Evolutionary conservation across 2,888 invertebrate genomes (phyloP).

Genomic region (Trissoscelio sp.): DNA sequence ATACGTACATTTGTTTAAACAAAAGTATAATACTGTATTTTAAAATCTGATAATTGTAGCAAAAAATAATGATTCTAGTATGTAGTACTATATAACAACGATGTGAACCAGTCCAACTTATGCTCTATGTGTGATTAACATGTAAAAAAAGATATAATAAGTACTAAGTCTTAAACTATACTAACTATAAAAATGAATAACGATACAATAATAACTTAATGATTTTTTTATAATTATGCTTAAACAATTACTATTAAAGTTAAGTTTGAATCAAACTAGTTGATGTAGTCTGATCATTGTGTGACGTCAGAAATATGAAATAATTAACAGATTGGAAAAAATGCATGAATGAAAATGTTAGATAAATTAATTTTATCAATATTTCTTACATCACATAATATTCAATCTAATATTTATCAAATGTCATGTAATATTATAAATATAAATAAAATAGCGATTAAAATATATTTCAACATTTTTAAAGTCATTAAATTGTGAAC

Average conservation of each 20-base stretch:
- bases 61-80: slow-evolving; percentile 11
- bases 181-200: neutral
- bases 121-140: slow-evolving; percentile 13
- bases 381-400: slow-evolving; percentile 17
- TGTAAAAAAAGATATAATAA: slow-evolving; percentile 11
- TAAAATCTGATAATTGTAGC: slow-evolving; percentile 10
- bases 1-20: slow-evolving; percentile 24
- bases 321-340: neutral
- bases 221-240: too few relatives aligned
- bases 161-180: slow-evolving; percentile 15
- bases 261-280: neutral
- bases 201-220: too few relatives aligned
- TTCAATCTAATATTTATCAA: too few relatives aligned
- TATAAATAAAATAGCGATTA: too few relatives aligned
- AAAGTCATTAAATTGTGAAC: too few relatives aligned
- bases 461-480: too few relatives aligned
- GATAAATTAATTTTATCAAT: slow-evolving; percentile 8
- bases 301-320: slow-evolving; percentile 4
- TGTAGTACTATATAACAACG: slow-evolving; percentile 7
- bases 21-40: slow-evolving; percentile 9
- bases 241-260: neutral
- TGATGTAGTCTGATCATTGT: neutral
- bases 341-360: neutral
- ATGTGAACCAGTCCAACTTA: slow-evolving; percentile 1
- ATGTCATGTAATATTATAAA: too few relatives aligned